Evolutionary conservation across 2,113 vertebrate species (phyloP).

Genomic region (Osmerus mordax): DNA sequence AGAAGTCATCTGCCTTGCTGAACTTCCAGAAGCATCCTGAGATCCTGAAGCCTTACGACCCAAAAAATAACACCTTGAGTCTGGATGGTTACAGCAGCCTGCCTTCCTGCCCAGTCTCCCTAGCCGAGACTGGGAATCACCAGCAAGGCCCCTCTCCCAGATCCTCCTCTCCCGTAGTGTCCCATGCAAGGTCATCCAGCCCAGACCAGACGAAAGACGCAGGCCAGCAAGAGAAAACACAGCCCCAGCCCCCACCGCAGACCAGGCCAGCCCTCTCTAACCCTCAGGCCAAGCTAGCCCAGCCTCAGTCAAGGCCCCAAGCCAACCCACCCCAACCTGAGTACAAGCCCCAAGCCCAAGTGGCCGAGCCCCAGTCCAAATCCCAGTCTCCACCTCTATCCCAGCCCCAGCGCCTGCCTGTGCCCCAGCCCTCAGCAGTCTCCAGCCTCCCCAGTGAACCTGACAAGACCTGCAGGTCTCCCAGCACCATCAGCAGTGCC

Average conservation of each 20-base stretch:
- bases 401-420: slow-evolving; percentile 22
- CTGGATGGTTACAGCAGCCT: slow-evolving; percentile 58
- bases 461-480: slow-evolving; percentile 39
- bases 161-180: slow-evolving; percentile 37
- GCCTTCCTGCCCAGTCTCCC: slow-evolving; percentile 52
- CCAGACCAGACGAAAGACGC: slow-evolving; percentile 47
- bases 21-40: slow-evolving; percentile 93
- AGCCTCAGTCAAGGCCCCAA: slow-evolving; percentile 37
- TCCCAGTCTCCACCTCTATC: slow-evolving; percentile 10
- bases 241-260: slow-evolving; percentile 17
- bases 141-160: slow-evolving; percentile 62
- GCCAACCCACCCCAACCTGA: slow-evolving; percentile 45
- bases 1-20: slow-evolving; percentile 71
- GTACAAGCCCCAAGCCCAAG: slow-evolving; percentile 27
- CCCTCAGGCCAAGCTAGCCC: slow-evolving; percentile 29
- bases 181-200: slow-evolving; percentile 53
- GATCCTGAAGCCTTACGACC: slow-evolving; percentile 88
- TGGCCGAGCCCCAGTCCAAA: slow-evolving; percentile 8
- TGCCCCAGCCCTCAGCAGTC: slow-evolving; percentile 53
- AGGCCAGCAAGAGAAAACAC: slow-evolving; percentile 30
- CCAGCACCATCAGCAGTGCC: slow-evolving; percentile 61
- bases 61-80: slow-evolving; percentile 74
- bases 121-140: slow-evolving; percentile 54
- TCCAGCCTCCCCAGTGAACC: slow-evolving; percentile 46
- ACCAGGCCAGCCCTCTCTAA: slow-evolving; percentile 32